Evolutionary conservation across 92 coral and sea anemone genomes (phyloP).

Genomic region (Phenganax marumi): DNA sequence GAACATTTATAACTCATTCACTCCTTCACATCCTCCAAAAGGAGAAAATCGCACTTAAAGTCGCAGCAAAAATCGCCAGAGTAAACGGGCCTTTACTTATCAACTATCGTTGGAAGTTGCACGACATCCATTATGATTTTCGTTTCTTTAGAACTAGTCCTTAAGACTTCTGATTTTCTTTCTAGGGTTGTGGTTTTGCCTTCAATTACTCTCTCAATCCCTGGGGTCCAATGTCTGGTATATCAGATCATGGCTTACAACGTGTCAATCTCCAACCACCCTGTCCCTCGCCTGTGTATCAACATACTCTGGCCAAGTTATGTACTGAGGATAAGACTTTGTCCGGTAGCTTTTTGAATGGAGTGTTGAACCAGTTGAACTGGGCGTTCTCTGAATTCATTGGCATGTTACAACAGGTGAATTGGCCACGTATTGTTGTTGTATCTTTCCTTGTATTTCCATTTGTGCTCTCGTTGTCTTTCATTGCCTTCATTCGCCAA

Average conservation of each 20-base stretch:
- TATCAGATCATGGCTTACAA: constrained; percentile 62
- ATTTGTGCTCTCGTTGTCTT: no score
- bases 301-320: constrained; percentile 67
- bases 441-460: no score
- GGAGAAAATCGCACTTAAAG: no score
- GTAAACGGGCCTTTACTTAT: no score
- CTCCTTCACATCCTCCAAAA: no score
- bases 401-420: constrained; percentile 98
- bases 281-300: constrained; percentile 72
- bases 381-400: constrained; percentile 99
- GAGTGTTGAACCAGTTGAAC: constrained; percentile 91
- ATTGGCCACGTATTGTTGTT: neutral
- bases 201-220: constrained; percentile 72
- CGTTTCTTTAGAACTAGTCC: neutral
- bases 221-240: neutral
- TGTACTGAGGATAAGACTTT: constrained; percentile 73
- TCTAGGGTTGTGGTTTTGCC: constrained; percentile 95
- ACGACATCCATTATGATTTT: neutral
- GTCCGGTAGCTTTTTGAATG: constrained; percentile 83
- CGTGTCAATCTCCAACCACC: constrained; percentile 87
- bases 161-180: neutral
- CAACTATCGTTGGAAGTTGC: no score
- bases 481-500: neutral
- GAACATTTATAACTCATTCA: no score
- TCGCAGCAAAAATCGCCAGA: no score